phyloP scores from a whole-genome alignment of 1,140 invertebrate species.

The Rhopalosiphum maidis region DNA sequence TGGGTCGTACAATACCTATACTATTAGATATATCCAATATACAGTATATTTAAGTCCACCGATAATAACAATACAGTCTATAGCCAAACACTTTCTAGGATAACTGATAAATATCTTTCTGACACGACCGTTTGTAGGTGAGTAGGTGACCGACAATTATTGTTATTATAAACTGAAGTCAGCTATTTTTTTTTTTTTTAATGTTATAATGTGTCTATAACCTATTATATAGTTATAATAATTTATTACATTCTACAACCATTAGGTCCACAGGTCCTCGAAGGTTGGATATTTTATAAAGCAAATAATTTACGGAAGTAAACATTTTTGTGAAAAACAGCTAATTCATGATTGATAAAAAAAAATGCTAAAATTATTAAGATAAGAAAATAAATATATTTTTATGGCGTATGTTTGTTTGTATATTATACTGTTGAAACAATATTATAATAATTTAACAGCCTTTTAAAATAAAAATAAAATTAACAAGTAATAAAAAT shows the following conservation, averaged over 20 bases:
- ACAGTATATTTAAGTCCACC: neutral
- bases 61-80: neutral
- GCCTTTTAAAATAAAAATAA: neutral
- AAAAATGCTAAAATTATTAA: neutral
- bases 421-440: neutral
- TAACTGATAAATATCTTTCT: slow-evolving; percentile 20
- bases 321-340: neutral
- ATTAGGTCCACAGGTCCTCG: neutral
- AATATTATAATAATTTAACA: neutral
- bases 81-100: neutral
- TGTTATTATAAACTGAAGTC: neutral
- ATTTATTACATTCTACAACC: neutral
- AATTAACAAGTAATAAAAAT: neutral
- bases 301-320: neutral
- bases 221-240: slow-evolving; percentile 13
- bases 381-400: neutral
- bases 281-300: neutral
- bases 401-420: neutral
- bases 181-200: neutral
- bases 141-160: slow-evolving; percentile 33
- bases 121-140: slow-evolving; percentile 27
- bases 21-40: neutral
- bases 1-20: neutral
- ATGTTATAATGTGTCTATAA: neutral
- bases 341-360: neutral